A percentile compares a stretch with the other conserved stretches of the same genome.
Conservation (phyloP, 2,888 invertebrate genomes). For the Bedellia somnulentella region DNA sequence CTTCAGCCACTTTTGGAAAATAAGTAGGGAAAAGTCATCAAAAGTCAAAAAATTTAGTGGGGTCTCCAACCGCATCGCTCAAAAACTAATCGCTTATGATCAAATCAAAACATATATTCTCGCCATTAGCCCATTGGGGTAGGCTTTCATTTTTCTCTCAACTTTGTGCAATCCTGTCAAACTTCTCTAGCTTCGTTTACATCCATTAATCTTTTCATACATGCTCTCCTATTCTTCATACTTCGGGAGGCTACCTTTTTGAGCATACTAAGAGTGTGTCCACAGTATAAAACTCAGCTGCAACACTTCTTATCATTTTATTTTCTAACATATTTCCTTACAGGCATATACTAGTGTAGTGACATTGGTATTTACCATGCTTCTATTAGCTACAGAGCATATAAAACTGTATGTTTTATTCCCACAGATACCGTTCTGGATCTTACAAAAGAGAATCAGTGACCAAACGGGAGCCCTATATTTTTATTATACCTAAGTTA, state of each 20-base stretch:
- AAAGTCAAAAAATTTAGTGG: too few species aligned
- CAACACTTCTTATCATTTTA: background rate
- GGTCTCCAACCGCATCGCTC: background rate
- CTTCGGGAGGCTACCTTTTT: background rate
- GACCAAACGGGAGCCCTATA: conserved; percentile 14
- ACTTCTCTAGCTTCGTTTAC: background rate
- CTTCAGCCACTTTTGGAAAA: too few species aligned
- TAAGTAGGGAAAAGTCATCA: too few species aligned
- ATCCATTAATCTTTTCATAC: too few species aligned
- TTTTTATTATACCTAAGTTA: too few species aligned
- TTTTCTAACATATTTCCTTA: conserved; percentile 4
- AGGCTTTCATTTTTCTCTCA: too few species aligned
- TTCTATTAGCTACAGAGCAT: too few species aligned
- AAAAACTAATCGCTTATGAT: background rate
- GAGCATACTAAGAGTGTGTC: background rate
- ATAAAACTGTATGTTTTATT: conserved; percentile 5
- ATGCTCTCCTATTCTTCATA: too few species aligned
- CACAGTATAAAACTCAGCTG: background rate
- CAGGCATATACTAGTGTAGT: background rate
- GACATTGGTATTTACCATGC: too few species aligned
- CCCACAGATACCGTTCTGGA: conserved; percentile 42
- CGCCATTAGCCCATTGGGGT: too few species aligned
- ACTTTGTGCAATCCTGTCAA: background rate
- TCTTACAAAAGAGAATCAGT: conserved; percentile 36
- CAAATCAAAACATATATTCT: background rate